Conservation (phyloP, 2,113 vertebrate species). For the Melanocharis versteri region DNA sequence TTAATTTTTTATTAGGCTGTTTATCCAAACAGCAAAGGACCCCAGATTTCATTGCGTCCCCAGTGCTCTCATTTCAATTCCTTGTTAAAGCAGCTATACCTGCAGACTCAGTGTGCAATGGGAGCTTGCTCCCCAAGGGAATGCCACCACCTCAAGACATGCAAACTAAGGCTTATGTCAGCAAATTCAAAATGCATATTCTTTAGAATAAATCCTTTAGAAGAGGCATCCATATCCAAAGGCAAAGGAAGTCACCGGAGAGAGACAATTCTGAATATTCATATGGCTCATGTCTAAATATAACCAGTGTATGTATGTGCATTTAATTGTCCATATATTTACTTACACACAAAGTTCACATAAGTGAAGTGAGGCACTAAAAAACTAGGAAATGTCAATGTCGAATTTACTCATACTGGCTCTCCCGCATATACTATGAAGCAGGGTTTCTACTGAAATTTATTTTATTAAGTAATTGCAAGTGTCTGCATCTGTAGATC, state of each 20-base stretch:
- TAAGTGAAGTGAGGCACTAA: not conserved
- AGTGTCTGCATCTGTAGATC: not conserved
- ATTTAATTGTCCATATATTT: not conserved
- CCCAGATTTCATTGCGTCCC: not conserved
- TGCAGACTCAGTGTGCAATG: not conserved
- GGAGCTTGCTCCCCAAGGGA: not conserved
- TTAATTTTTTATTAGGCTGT: not conserved
- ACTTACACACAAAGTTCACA: not conserved
- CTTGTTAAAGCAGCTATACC: not conserved
- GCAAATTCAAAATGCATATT: not conserved
- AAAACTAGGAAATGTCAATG: not conserved
- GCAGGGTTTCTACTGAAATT: not conserved
- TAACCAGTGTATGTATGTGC: not conserved
- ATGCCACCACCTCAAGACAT: not conserved
- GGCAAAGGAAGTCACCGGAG: not conserved
- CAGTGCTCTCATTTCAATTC: not conserved
- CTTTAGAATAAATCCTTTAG: not conserved
- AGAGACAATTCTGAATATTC: not conserved
- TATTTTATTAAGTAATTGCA: not conserved
- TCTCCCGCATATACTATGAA: not conserved
- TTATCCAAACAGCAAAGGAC: not conserved
- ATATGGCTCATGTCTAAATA: not conserved
- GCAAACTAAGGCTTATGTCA: not conserved
- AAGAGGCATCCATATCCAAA: not conserved
- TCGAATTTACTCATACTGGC: not conserved